phyloP scores from a whole-genome alignment of 2,113 vertebrate species.

The Nerophis ophidion region DNA sequence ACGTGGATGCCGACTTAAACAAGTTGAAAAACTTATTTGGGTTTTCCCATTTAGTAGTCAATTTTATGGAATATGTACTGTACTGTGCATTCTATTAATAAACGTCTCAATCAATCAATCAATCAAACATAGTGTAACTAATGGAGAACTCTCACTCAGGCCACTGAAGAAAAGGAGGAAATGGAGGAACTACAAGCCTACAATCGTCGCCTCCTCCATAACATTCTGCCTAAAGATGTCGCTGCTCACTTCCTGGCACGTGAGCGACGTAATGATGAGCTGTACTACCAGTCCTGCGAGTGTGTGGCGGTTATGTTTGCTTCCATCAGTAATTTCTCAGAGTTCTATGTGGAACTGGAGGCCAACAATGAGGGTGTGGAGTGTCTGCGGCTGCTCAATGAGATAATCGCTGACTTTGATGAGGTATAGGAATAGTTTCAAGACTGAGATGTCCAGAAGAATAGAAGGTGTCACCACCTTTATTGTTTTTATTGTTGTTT shows the following conservation, averaged over 20 bases:
- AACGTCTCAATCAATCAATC: too few relatives aligned
- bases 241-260: constrained; percentile 89
- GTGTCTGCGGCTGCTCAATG: constrained; percentile 91
- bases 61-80: too few relatives aligned
- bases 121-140: background rate
- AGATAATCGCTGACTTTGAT: constrained; percentile 95
- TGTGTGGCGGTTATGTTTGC: constrained; percentile 97
- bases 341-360: constrained; percentile 96
- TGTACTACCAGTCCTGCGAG: constrained; percentile 95
- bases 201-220: constrained; percentile 90
- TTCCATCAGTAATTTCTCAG: constrained; percentile 96
- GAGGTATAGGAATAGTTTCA: constrained; percentile 70
- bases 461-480: background rate
- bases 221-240: constrained; percentile 94
- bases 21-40: too few relatives aligned
- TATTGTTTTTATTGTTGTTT: background rate
- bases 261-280: constrained; percentile 88
- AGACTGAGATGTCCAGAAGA: background rate
- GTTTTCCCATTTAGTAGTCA: too few relatives aligned
- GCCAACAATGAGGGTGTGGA: constrained; percentile 96
- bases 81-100: too few relatives aligned
- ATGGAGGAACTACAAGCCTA: constrained; percentile 97
- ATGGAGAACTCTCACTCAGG: constrained; percentile 62
- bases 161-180: constrained; percentile 93
- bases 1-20: too few relatives aligned